phyloP scores from a whole-genome alignment of 2,888 invertebrate genomes.

The Tethea ocularis region DNA sequence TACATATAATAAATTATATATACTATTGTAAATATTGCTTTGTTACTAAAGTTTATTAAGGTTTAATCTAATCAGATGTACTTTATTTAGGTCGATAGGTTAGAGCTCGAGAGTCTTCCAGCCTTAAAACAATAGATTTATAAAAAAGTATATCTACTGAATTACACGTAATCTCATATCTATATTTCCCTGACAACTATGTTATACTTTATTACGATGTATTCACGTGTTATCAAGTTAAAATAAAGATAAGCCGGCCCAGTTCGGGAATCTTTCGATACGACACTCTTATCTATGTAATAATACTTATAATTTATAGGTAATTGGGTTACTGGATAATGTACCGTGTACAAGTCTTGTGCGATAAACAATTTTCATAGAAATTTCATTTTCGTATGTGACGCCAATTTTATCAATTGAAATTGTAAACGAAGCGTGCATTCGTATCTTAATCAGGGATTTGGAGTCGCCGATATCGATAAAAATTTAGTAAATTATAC shows the following conservation, averaged over 20 bases:
- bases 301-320: conserved; percentile 62
- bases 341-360: not conserved
- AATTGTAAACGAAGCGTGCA: not conserved
- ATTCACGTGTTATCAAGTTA: conserved; percentile 18
- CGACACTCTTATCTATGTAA: conserved; percentile 46
- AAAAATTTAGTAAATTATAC: not conserved
- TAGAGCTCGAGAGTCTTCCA: not conserved
- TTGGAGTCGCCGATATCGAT: not conserved
- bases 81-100: not conserved
- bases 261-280: conserved; percentile 44
- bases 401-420: not conserved
- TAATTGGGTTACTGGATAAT: conserved; percentile 68
- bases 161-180: not conserved
- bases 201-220: conserved; percentile 19
- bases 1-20: not conserved
- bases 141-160: not conserved
- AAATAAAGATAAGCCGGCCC: conserved; percentile 38
- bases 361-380: conserved; percentile 7
- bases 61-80: not conserved
- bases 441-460: conserved; percentile 3
- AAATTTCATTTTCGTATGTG: not conserved
- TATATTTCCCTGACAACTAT: conserved; percentile 33
- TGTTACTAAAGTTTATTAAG: too few species aligned
- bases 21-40: not conserved
- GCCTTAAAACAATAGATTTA: not conserved